Percentiles rank a stretch among this genome's conserved stretches.
These are phyloP conservation scores for Alectoris magna DNA, from an alignment of 2,797 vertebrate genomes.

Conservation along the genomic window DNA sequence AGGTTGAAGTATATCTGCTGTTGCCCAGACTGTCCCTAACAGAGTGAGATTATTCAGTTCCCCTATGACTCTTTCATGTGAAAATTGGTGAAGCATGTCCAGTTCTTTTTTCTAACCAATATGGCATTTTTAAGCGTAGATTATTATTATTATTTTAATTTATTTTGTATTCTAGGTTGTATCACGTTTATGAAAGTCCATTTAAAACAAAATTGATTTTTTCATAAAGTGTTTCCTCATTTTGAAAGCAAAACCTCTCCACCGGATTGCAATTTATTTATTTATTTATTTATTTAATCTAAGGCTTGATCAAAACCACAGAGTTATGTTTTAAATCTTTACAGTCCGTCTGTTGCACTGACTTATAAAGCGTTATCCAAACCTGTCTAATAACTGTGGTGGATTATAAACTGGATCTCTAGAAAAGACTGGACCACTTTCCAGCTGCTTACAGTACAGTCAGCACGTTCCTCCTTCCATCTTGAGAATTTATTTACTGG, in stretches of 20 bases:
- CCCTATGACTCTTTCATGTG: neutral
- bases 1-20: neutral
- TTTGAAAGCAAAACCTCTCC: neutral
- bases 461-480: neutral
- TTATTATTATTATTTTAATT: rapidly evolving
- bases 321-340: neutral
- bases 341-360: neutral
- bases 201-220: neutral
- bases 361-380: neutral
- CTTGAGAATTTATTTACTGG: neutral
- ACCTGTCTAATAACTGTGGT: neutral
- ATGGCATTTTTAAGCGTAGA: neutral
- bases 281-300: neutral
- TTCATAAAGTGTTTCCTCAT: neutral
- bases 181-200: neutral
- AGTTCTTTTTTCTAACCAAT: neutral
- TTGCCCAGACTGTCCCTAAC: neutral
- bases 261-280: neutral
- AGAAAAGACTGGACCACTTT: neutral
- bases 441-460: neutral
- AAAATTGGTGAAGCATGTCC: neutral
- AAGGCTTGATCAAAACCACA: neutral
- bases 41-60: neutral
- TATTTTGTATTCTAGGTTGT: neutral
- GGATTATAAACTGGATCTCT: neutral